Base-by-base conservation (phyloP, 2,797 vertebrate genomes). In the Neopelma chrysocephalum region DNA sequence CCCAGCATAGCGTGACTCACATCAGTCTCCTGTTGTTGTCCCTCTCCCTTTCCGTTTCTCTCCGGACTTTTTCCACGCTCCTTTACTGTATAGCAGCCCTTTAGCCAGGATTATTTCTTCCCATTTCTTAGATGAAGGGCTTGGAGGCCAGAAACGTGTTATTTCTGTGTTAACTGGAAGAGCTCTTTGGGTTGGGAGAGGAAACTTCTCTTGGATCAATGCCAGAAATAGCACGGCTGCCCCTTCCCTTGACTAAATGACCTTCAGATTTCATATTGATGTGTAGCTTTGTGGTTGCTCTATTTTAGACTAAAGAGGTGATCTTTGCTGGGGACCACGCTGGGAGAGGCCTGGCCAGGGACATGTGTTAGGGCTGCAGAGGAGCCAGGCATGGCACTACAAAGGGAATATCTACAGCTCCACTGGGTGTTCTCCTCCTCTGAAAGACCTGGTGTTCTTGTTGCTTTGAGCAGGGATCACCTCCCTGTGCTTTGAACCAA, bases 231-330 rank as follows among this genome's bases (percentile, higher is more conserved):
- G 79, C 79, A 51, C 0, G 5, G 32, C 93, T 88, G 87, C 69
- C 79, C 91, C 95, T 94, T 96, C 68, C 79, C 79, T 83, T 56
- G 57, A 18, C 82, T 82, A 13, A 79, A 31, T 27, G 92, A 95
- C 96, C 96, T 95, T 96, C 89, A 81, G 42, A 47, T 85, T 65
- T 69, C 18, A 66, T 85, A 83, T 11, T 89, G 94, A 68, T 81
- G 91, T 42, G 61, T 15, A 6, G 64, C 85, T 92, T 69, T 90
- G 45, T 69, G 71, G 79, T 88, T 0, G 0, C 60, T 90, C 84
- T 91, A 2, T 14, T 89, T 72, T 43, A 42, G 68, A 10, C 72
- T 47, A 0, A 31, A 60, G 92, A 70, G 73, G 47, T 3, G 47
- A 43, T 61, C 57, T 69, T 7, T 72, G 64, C 68, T 27, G 73